Evolutionary conservation across 2,888 invertebrate species (phyloP), one percentile per base, ranked within the genome.

Genomic region (Drosophila borealis): DNA sequence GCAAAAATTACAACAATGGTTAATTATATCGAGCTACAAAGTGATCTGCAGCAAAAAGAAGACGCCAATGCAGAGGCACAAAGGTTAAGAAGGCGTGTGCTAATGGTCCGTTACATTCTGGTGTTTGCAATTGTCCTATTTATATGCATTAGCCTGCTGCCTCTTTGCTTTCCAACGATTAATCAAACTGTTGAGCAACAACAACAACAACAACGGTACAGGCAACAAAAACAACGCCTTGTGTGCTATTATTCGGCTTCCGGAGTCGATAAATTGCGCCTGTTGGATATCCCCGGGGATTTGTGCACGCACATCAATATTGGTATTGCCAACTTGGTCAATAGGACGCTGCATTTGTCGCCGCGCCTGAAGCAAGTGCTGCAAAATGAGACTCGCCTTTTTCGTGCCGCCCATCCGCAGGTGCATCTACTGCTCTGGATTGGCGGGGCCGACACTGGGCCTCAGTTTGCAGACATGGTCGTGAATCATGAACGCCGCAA

Each of bases 271-370:
- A 59, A 78, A 69, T 92, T 96, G 57, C 89, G 92, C 83, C 94
- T 95, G 6, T 89, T 92, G 37, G 92, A 93, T 80, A 94, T 97
- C 34, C 95, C 96, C 89, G 94, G 96, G 25, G 91, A 94, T 81
- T 93, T 97, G 62, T 98, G 97, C 91, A 96, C 97, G 1, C 97
- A 97, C 92, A 94, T 97, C 68, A 96, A 96, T 90, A 93, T 97
- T 62, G 97, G 96, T 45, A 96, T 96, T 93, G 96, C 95, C 21
- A 90, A 91, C 65, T 93, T 97, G 42, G 89, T 91, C 4, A 94
- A 96, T 83, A 94, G 94, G 74, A 92, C 94, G 9, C 92, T 97
- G 34, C 79, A 92, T 56, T 92, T 96, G 29, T 93, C 93, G 11
- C 89, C 93, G 4, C 74, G 90, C 0, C 92, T 94, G 57, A 85